These are phyloP conservation scores for Hycleus cichorii DNA, from an alignment of 1,140 invertebrate species.

Conservation along the genomic window DNA sequence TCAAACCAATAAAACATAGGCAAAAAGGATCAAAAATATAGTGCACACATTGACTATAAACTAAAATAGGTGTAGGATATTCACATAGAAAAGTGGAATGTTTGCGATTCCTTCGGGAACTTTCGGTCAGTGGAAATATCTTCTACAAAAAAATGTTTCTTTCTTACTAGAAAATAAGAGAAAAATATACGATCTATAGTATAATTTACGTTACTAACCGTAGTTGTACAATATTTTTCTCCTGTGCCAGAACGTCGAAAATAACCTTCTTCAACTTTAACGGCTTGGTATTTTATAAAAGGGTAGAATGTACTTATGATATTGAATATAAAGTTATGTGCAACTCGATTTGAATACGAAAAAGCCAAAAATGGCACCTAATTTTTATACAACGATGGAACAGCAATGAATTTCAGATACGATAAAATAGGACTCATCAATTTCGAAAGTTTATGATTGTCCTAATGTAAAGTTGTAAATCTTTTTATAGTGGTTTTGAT, in stretches of 20 bases:
- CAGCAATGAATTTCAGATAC: conserved; percentile 1
- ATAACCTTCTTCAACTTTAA: conserved; percentile 10
- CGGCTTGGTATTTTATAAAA: conserved; percentile 13
- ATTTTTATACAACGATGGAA: conserved; percentile 9
- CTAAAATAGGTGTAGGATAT: conserved; percentile 23
- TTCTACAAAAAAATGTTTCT: conserved; percentile 6
- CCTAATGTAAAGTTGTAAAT: conserved; percentile 2
- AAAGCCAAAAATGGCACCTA: conserved; percentile 20
- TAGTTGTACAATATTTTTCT: not conserved
- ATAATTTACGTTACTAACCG: conserved; percentile 4
- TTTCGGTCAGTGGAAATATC: conserved; percentile 10
- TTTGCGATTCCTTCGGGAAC: conserved; percentile 20
- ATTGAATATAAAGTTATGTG: conserved; percentile 28
- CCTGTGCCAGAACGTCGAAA: not conserved
- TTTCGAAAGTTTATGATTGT: conserved; percentile 11
- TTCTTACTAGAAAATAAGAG: not conserved
- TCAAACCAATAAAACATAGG: conserved; percentile 23
- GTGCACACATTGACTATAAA: conserved; percentile 22
- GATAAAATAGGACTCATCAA: conserved; percentile 18
- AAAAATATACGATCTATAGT: too few species aligned
- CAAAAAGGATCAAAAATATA: conserved; percentile 23
- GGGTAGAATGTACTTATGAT: conserved; percentile 23
- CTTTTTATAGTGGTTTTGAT: too few species aligned
- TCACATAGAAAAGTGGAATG: conserved; percentile 16
- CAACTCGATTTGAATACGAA: conserved; percentile 26